Percentiles rank a stretch among this genome's conserved stretches.
phyloP scores from a whole-genome alignment of 2,797 vertebrate species.

The Erethizon dorsatum region DNA sequence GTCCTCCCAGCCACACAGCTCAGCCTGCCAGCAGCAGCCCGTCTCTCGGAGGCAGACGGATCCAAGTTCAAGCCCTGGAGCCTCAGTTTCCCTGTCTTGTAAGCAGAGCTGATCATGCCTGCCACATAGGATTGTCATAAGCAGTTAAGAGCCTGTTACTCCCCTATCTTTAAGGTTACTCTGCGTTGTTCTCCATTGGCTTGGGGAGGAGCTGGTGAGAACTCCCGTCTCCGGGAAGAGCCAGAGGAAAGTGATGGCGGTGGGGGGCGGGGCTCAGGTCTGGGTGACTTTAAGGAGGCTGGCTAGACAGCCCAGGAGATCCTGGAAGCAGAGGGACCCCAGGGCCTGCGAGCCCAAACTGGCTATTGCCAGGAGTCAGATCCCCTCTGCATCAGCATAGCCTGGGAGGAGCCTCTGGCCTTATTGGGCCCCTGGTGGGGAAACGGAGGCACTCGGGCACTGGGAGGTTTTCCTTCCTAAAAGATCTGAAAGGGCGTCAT shows the following conservation, averaged over 20 bases:
- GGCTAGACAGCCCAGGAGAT: neutral
- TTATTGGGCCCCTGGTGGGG: neutral
- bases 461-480: neutral
- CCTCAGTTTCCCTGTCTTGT: neutral
- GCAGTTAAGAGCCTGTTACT: neutral
- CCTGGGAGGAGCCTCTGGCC: neutral
- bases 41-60: neutral
- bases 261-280: neutral
- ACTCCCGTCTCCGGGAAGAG: neutral
- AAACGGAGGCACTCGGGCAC: neutral
- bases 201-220: neutral
- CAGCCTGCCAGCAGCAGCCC: neutral
- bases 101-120: neutral
- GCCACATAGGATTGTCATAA: neutral
- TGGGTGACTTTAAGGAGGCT: neutral
- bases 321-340: neutral
- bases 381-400: neutral
- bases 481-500: neutral
- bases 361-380: neutral
- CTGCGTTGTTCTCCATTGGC: neutral
- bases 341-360: neutral
- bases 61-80: neutral
- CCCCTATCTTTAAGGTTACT: neutral
- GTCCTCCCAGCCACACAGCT: neutral
- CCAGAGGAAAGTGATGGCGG: neutral